Percentiles rank a stretch among this genome's conserved stretches.
Conservation (phyloP, 2,113 vertebrate species). For the Falcunculus frontatus region DNA sequence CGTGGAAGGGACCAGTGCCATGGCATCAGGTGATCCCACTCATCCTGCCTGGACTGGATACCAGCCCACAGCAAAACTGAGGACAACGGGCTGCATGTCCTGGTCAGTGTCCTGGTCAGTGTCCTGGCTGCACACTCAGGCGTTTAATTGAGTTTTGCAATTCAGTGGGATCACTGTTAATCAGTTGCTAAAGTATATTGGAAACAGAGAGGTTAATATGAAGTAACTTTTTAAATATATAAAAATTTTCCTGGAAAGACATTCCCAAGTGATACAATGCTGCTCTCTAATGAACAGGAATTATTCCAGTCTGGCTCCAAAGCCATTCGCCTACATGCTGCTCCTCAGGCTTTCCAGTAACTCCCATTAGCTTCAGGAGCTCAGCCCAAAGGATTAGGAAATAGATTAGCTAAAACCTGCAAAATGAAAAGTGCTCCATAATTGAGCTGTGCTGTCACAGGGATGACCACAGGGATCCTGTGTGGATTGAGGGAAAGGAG, state of each 20-base stretch:
- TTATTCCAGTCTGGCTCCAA: background rate
- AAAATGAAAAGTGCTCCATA: background rate
- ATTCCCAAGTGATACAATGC: background rate
- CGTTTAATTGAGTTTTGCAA: background rate
- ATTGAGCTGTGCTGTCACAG: fast-evolving
- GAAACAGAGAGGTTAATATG: background rate
- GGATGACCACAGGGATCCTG: background rate
- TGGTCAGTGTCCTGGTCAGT: background rate
- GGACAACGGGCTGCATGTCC: fast-evolving
- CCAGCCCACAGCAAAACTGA: background rate
- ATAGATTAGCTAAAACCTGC: background rate
- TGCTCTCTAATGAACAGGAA: background rate
- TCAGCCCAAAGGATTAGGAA: background rate
- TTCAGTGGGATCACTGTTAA: background rate
- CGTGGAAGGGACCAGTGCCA: background rate
- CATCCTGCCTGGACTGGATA: background rate
- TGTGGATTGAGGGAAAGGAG: background rate
- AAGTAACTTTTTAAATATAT: background rate
- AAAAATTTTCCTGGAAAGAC: background rate
- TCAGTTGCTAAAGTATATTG: background rate
- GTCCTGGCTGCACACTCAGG: background rate
- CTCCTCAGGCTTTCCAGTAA: background rate
- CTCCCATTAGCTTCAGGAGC: background rate
- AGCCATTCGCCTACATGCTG: background rate
- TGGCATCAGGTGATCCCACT: background rate